phyloP scores from a whole-genome alignment of 2,113 vertebrate species.

The Callorhinus ursinus region DNA sequence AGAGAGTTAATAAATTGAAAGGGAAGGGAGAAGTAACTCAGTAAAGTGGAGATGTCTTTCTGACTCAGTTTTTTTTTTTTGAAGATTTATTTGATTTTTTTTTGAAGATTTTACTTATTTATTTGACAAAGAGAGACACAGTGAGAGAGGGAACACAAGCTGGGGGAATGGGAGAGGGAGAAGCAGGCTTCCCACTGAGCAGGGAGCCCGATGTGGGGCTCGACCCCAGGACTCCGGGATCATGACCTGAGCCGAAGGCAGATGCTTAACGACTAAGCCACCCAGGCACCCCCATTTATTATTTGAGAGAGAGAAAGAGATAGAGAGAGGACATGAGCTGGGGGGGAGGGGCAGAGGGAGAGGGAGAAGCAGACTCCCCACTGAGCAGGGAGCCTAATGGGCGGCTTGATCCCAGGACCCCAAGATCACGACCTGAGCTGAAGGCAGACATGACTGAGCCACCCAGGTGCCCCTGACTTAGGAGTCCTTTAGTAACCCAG shows the following conservation, averaged over 20 bases:
- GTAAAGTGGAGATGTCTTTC: neutral
- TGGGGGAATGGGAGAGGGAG: neutral
- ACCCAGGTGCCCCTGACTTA: neutral
- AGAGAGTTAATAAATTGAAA: slow-evolving; percentile 5
- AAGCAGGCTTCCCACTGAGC: too few relatives aligned
- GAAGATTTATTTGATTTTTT: neutral
- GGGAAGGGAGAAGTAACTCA: neutral
- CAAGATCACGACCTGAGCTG: neutral
- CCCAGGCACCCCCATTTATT: too few relatives aligned
- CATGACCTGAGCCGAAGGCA: too few relatives aligned
- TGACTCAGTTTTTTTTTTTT: neutral
- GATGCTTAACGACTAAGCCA: too few relatives aligned
- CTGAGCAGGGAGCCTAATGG: neutral
- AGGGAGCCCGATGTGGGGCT: too few relatives aligned
- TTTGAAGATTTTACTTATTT: neutral
- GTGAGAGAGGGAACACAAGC: neutral
- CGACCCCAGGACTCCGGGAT: too few relatives aligned
- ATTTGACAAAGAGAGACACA: neutral
- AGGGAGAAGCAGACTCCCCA: neutral
- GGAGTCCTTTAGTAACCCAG: neutral
- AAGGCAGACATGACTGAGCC: neutral
- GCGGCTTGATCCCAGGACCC: neutral
- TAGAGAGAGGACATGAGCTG: neutral
- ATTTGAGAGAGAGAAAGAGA: too few relatives aligned
- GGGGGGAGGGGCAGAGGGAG: neutral